These are phyloP conservation scores for Sebastes taczanowskii DNA, from an alignment of 2,797 vertebrate species.

Conservation along the genomic window DNA sequence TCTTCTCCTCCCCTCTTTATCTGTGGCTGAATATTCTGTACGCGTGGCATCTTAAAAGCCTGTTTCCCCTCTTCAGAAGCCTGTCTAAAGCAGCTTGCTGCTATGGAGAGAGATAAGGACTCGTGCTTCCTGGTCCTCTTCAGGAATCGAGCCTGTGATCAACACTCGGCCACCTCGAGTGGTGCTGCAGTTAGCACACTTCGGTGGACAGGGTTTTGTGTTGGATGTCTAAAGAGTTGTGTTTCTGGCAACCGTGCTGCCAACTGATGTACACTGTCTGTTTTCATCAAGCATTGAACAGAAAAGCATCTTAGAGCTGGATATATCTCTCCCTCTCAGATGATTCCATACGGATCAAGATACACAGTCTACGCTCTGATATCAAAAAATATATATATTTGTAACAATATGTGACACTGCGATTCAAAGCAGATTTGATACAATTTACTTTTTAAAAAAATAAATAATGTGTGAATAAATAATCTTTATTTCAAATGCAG, in stretches of 20 bases:
- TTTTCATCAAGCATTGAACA: background rate
- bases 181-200: background rate
- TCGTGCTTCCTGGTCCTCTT: conserved; percentile 39
- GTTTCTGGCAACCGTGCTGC: background rate
- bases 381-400: background rate
- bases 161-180: conserved; percentile 48
- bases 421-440: background rate
- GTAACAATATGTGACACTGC: background rate
- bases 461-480: background rate
- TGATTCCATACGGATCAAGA: background rate
- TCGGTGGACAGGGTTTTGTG: conserved; percentile 10
- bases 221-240: background rate
- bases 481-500: background rate
- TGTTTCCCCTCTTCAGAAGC: conserved; percentile 47
- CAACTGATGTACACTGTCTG: background rate
- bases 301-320: background rate
- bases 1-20: conserved; percentile 44
- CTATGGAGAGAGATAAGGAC: conserved; percentile 69
- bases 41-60: conserved; percentile 41
- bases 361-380: background rate
- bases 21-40: conserved; percentile 54
- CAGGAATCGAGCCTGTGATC: conserved; percentile 44
- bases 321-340: background rate
- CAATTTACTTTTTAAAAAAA: background rate
- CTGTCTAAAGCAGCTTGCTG: conserved; percentile 59